Evolutionary conservation across 1,140 invertebrate genomes (phyloP), one percentile per base, ranked within the genome.

Genomic region (Sesamia nonagrioides): DNA sequence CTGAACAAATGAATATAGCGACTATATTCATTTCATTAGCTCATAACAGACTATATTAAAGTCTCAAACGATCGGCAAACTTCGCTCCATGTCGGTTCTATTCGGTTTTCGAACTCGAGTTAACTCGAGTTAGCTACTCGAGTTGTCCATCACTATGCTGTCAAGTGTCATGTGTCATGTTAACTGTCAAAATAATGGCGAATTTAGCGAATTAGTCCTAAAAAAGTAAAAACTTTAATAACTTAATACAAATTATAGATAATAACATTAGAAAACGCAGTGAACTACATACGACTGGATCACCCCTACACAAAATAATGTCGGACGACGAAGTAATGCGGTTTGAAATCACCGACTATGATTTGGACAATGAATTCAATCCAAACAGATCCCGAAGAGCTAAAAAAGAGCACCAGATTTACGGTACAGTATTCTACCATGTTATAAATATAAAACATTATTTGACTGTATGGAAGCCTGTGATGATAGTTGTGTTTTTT

Each of bases 311-410:
- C 8, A 42, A 13, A 17, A 82, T 2, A 85, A 98, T 98, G 97
- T 97, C 97, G 6, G 98, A 98, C 80, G 97, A 98, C 80, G 98
- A 99, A 95, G 96, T 98, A 78, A 98, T 99, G 94, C 97, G 97
- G 54, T 99, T 99, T 95, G 98, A 99, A 95, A 97, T 99, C 6
- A 98, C 98, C 0, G 98, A 99, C 89, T 97, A 98, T 90, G 98
- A 99, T 95, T 95, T 99, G 77, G 97, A 98, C 68, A 98, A 98
- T 96, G 98, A 99, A 95, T 99, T 99, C 86, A 98, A 98, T 86
- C 96, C 97, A 17, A 96, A 97, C 83, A 96, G 98, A 86, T 96
- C 96, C 35, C 96, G 96, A 17, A 96, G 96, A 80, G 95, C 97
- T 11, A 97, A 97, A 1, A 99, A 98, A 95, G 97, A 99, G 83